Evolutionary conservation across 2,888 invertebrate genomes (phyloP).

Genomic region (Andrena praecox): DNA sequence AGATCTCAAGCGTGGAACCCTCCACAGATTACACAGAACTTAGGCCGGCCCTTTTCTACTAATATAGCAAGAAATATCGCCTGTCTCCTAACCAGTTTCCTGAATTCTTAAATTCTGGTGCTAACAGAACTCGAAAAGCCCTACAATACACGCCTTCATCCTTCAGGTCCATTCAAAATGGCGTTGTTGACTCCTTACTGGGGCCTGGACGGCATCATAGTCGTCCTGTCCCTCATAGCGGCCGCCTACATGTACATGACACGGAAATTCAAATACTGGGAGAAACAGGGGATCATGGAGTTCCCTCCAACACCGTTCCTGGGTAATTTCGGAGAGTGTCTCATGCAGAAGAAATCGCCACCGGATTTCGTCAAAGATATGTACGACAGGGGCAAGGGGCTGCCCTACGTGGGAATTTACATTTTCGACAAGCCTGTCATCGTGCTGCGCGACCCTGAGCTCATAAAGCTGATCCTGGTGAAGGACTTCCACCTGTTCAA

Average conservation of each 20-base stretch:
- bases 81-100: neutral
- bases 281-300: slow-evolving; percentile 82
- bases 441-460: slow-evolving; percentile 84
- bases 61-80: too few relatives aligned
- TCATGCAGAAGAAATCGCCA: slow-evolving; percentile 77
- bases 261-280: slow-evolving; percentile 79
- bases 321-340: slow-evolving; percentile 83
- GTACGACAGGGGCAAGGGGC: slow-evolving; percentile 79
- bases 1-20: too few relatives aligned
- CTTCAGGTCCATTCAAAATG: slow-evolving; percentile 63
- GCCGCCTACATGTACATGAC: slow-evolving; percentile 75
- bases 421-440: slow-evolving; percentile 84
- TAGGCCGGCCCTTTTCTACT: too few relatives aligned
- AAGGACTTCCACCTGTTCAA: slow-evolving; percentile 85
- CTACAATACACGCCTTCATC: neutral
- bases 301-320: slow-evolving; percentile 83
- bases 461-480: slow-evolving; percentile 85
- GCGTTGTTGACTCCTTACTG: slow-evolving; percentile 70
- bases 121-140: too few relatives aligned
- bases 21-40: too few relatives aligned
- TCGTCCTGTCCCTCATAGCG: slow-evolving; percentile 53
- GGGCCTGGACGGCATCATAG: slow-evolving; percentile 71
- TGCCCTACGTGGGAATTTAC: slow-evolving; percentile 82
- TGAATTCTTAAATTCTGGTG: too few relatives aligned
- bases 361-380: slow-evolving; percentile 81